Percentiles rank a stretch among this genome's conserved stretches.
Conservation (phyloP, 2,113 vertebrate genomes). For the Apteryx mantelli region DNA sequence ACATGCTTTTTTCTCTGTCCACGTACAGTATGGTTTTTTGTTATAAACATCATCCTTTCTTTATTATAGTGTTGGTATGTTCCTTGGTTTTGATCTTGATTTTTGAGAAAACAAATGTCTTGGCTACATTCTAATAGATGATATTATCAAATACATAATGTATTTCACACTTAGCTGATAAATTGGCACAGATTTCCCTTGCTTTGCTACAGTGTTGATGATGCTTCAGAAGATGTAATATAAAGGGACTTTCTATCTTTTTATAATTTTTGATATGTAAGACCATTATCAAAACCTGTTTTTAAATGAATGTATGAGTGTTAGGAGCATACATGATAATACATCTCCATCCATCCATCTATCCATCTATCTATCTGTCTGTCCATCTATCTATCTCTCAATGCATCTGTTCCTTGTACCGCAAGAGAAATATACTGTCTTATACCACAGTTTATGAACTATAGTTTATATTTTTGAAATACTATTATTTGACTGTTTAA, state of each 20-base stretch:
- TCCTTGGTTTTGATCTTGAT: not conserved
- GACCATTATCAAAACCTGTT: not conserved
- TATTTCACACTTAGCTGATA: not conserved
- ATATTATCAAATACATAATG: not conserved
- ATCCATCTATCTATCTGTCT: not conserved
- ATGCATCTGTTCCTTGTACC: not conserved
- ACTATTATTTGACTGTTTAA: slow-evolving; percentile 26
- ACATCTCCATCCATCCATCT: not conserved
- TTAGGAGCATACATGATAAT: not conserved
- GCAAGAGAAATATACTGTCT: not conserved
- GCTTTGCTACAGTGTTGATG: not conserved
- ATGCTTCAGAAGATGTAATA: slow-evolving; percentile 10
- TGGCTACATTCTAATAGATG: not conserved
- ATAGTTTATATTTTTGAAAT: slow-evolving; percentile 11
- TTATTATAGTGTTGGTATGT: not conserved
- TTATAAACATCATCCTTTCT: not conserved
- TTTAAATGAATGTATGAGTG: not conserved
- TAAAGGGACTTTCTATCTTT: not conserved
- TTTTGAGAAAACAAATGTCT: not conserved
- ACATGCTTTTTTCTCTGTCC: not conserved
- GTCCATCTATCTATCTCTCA: not conserved
- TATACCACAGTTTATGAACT: not conserved
- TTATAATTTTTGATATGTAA: not conserved
- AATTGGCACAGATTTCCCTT: not conserved
- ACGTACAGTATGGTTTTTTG: not conserved